Base-by-base conservation (phyloP, 2,113 vertebrate genomes). In the Natator depressus region DNA sequence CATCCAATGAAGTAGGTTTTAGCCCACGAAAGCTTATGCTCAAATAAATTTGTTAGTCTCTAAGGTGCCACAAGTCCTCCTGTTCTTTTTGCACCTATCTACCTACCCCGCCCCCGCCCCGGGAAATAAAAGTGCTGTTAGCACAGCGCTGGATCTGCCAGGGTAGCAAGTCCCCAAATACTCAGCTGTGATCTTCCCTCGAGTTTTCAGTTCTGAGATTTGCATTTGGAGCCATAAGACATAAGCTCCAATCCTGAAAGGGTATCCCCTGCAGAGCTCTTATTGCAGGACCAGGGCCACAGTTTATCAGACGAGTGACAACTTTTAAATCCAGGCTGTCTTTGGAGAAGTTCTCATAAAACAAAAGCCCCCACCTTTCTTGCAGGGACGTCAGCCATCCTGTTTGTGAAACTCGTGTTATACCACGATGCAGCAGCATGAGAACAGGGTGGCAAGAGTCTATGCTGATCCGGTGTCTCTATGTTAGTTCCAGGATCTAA, bases 401-500 rank as follows among this genome's bases (percentile, higher is more conserved):
- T n/a, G 55, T n/a, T 62, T 83, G 42, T 46, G 54, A 27, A 57
- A 59, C 16, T 42, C 24, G 55, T 29, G 31, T 3, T 24, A 10
- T 20, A 10, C 29, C 6, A 50, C 9, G 16, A 17, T 9, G 6
- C 81, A 51, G 75, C 46, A 78, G 65, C 65, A 38, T 22, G 65
- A 72, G n/a, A 19, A 72, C n/a, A 38, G 35, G 8, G 17, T 72
- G 65, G n/a, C 65, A 22, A 72, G 50, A 80, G 50, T 31, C 31
- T n/a, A 10, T 78, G 47, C 47, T 51, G 84, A 76, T 27, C 59
- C 20, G 8, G 8, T 29, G 8, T 78, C 72, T 87, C 47, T 57
- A 57, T 20, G 83, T 76, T 10, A 69, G 89, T 91, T 86, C 82
- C 76, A 47, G 85, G 57, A 90, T 82, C 94, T 97, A 96, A 97